These are phyloP conservation scores for Psammodynastes pulverulentus DNA, from an alignment of 2,113 vertebrate species.

Conservation along the genomic window DNA sequence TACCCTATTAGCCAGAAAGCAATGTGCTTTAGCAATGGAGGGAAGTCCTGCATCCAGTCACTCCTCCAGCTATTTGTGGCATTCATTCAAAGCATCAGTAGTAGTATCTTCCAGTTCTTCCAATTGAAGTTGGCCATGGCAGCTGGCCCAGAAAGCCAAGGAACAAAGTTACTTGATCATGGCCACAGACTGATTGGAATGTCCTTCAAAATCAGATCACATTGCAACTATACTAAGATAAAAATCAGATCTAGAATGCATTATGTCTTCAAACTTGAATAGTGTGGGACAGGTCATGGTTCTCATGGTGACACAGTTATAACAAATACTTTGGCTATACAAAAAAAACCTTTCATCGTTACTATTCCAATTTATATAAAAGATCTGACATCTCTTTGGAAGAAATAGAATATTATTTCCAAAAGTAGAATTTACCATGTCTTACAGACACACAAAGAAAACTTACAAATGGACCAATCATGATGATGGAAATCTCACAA, in stretches of 20 bases:
- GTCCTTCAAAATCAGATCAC: background rate
- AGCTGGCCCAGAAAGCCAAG: background rate
- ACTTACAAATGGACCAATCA: background rate
- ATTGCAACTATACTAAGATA: background rate
- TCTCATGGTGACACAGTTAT: background rate
- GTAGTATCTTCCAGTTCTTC: background rate
- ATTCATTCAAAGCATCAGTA: background rate
- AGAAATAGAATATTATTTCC: background rate
- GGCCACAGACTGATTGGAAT: background rate
- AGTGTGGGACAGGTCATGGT: background rate
- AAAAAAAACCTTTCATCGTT: background rate
- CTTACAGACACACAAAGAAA: background rate
- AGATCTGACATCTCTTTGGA: background rate
- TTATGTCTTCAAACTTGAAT: background rate
- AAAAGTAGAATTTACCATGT: background rate
- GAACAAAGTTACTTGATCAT: background rate
- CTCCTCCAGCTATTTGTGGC: background rate
- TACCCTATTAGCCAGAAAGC: background rate
- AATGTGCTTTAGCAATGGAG: background rate
- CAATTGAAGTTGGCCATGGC: background rate
- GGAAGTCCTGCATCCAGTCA: background rate
- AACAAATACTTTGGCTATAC: background rate
- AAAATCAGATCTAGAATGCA: background rate
- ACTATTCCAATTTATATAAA: background rate
- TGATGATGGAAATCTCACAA: background rate